Evolutionary conservation across 2,113 vertebrate species (phyloP).

Genomic region (Corythaeola cristata): DNA sequence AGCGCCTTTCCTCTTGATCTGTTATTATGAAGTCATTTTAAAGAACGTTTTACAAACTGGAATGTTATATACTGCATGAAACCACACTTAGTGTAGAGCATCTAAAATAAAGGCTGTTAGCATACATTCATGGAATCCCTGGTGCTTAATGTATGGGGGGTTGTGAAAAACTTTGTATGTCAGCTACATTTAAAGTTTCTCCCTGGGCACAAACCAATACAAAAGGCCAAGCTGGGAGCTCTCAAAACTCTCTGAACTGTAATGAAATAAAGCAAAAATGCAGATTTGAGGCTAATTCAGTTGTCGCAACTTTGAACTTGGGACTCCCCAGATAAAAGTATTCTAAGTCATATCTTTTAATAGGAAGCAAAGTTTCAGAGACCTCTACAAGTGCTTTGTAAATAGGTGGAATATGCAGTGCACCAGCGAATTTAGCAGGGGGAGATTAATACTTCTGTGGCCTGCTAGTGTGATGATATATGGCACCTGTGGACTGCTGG

Average conservation of each 20-base stretch:
- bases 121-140: slow-evolving; percentile 32
- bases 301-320: slow-evolving; percentile 35
- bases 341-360: neutral
- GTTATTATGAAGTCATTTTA: slow-evolving; percentile 75
- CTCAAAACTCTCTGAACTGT: neutral
- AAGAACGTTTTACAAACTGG: slow-evolving; percentile 73
- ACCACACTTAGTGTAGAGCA: slow-evolving; percentile 47
- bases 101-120: slow-evolving; percentile 58
- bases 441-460: slow-evolving; percentile 29
- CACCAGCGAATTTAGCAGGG: neutral
- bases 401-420: neutral
- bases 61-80: slow-evolving; percentile 63
- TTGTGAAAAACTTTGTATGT: slow-evolving; percentile 48
- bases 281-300: neutral
- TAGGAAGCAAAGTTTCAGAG: slow-evolving; percentile 5
- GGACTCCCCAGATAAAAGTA: slow-evolving; percentile 11
- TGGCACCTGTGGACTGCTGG: slow-evolving; percentile 75
- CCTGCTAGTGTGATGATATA: slow-evolving; percentile 72
- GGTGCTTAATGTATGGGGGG: neutral
- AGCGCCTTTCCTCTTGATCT: slow-evolving; percentile 74
- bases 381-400: neutral
- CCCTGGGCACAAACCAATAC: slow-evolving; percentile 19
- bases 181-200: slow-evolving; percentile 53
- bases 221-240: neutral
- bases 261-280: slow-evolving; percentile 10